Conservation (phyloP, 2,797 vertebrate genomes). For the Streptopelia turtur region DNA sequence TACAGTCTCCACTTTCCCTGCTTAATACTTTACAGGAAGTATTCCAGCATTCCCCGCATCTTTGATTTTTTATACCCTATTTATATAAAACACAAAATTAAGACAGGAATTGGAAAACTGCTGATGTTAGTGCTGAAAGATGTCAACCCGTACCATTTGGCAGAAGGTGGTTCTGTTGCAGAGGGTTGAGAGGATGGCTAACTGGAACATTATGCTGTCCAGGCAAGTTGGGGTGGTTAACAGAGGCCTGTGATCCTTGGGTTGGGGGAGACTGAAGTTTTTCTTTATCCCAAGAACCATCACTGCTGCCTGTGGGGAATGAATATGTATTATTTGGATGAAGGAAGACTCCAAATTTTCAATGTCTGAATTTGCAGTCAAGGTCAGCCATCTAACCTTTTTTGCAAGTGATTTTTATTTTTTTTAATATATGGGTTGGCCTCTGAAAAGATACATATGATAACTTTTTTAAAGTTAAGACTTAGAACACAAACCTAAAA, state of each 20-base stretch:
- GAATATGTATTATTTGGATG: constrained; percentile 79
- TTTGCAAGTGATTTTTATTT: neutral
- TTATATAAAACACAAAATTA: constrained; percentile 41
- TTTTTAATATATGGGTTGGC: neutral
- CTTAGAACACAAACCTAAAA: neutral
- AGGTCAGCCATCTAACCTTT: constrained; percentile 46
- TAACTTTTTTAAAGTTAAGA: neutral
- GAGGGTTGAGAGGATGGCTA: constrained; percentile 79
- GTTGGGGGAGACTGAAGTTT: constrained; percentile 74
- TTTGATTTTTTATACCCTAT: constrained; percentile 29
- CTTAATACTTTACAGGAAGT: neutral
- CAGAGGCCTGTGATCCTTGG: constrained; percentile 76
- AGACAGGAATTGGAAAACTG: constrained; percentile 48
- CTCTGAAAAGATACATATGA: neutral
- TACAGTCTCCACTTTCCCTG: neutral
- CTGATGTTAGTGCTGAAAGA: constrained; percentile 67
- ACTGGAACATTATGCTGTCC: constrained; percentile 76
- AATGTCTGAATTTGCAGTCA: constrained; percentile 54
- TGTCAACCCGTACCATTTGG: constrained; percentile 79
- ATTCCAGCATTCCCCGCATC: neutral
- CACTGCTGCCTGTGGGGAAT: constrained; percentile 80
- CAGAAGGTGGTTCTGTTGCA: constrained; percentile 79
- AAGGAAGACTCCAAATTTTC: constrained; percentile 66
- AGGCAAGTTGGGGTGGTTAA: constrained; percentile 74
- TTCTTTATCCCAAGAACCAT: constrained; percentile 83